Evolutionary conservation across 23 tunicate genomes (phyloP).

Genomic region (Halocynthia roretzi): DNA sequence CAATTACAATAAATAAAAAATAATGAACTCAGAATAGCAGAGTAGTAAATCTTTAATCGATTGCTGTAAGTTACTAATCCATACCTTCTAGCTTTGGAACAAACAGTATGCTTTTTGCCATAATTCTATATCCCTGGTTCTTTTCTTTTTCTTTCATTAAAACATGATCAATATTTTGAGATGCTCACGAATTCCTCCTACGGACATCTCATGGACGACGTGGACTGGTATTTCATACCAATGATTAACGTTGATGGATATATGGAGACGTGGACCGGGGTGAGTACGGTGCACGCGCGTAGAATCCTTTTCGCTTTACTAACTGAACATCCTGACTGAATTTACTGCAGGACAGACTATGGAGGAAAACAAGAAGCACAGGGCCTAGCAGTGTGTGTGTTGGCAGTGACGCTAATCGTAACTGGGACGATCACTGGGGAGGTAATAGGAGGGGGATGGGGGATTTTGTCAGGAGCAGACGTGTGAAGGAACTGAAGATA

Average conservation of each 20-base stretch:
- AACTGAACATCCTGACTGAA: too few relatives aligned
- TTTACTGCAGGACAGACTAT: constrained; percentile 27
- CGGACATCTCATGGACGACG: constrained; percentile 28
- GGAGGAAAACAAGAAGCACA: constrained; percentile 72
- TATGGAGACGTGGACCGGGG: constrained; percentile 40
- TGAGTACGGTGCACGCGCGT: neutral
- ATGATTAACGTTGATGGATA: constrained; percentile 69
- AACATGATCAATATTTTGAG: constrained; percentile 12
- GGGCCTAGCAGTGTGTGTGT: constrained; percentile 39
- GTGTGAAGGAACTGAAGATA: too few relatives aligned
- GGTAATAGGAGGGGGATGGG: too few relatives aligned
- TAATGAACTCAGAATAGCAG: too few relatives aligned
- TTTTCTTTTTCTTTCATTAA: neutral
- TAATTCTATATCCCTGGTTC: neutral
- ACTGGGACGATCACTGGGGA: constrained; percentile 72
- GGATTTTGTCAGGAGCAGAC: too few relatives aligned
- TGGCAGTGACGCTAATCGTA: constrained; percentile 73
- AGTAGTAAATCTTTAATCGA: too few relatives aligned
- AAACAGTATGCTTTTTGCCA: too few relatives aligned
- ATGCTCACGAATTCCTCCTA: constrained; percentile 38
- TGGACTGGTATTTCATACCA: constrained; percentile 62
- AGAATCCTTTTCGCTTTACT: too few relatives aligned
- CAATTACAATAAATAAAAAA: too few relatives aligned
- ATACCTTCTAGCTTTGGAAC: too few relatives aligned
- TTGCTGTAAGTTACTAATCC: too few relatives aligned